phyloP scores from a whole-genome alignment of 2,113 vertebrate species.

The Neodontobutis hainanensis region DNA sequence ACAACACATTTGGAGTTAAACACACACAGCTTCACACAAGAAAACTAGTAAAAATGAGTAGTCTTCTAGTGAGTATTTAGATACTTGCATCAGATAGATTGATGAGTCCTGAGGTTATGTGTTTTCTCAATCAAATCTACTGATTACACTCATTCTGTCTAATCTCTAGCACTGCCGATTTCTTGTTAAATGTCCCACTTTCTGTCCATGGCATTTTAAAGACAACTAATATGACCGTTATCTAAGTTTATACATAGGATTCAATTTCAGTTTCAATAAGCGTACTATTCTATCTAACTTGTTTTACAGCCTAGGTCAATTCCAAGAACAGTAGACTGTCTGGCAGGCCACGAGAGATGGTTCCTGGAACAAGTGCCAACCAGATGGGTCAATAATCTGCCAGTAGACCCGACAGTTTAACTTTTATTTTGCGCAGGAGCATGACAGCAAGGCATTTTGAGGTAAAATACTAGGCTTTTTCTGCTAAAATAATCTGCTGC shows the following conservation, averaged over 20 bases:
- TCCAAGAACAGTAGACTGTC: slow-evolving; percentile 7
- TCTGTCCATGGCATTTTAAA: slow-evolving; percentile 23
- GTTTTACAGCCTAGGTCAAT: slow-evolving; percentile 3
- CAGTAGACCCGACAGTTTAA: slow-evolving; percentile 22
- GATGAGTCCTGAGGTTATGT: slow-evolving; percentile 16
- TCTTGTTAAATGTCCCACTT: slow-evolving; percentile 29
- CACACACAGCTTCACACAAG: not conserved
- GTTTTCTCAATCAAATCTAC: slow-evolving; percentile 2
- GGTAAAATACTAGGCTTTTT: slow-evolving; percentile 7
- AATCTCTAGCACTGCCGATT: slow-evolving; percentile 2
- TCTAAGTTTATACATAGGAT: not conserved
- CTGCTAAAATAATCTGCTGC: slow-evolving; percentile 15
- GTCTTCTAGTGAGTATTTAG: not conserved
- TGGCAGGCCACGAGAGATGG: not conserved
- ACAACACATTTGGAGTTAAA: not conserved
- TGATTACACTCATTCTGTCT: slow-evolving; percentile 8
- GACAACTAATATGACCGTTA: slow-evolving; percentile 49
- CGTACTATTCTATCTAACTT: not conserved
- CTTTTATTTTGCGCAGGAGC: slow-evolving; percentile 20
- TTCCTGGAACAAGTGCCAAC: slow-evolving; percentile 16
- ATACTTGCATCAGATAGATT: slow-evolving; percentile 4
- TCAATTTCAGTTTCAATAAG: no score
- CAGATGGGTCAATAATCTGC: slow-evolving; percentile 5
- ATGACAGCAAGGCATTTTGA: slow-evolving; percentile 15
- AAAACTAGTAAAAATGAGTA: not conserved